A percentile compares a stretch with the other conserved stretches of the same genome.
These are phyloP conservation scores for Smutsia gigantea DNA, from an alignment of 2,797 vertebrate genomes.

Conservation along the genomic window DNA sequence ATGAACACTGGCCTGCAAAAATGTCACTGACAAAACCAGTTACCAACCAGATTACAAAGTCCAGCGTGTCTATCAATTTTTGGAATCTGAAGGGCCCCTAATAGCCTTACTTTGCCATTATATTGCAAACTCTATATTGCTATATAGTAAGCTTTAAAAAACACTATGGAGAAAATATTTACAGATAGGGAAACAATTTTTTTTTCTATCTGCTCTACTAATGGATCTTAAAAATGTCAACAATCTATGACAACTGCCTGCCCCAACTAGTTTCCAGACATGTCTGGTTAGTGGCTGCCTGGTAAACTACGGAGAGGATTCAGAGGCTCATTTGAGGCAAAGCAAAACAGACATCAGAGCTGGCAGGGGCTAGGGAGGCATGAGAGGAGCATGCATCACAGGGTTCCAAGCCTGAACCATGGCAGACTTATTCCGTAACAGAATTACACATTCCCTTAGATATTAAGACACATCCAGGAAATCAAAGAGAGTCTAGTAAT, in stretches of 20 bases:
- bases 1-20: constrained; percentile 37
- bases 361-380: neutral
- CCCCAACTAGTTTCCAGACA: neutral
- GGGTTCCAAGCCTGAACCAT: neutral
- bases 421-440: neutral
- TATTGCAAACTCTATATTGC: too few species aligned
- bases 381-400: accelerated
- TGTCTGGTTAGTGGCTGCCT: neutral
- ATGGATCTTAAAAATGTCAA: constrained; percentile 46
- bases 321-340: neutral
- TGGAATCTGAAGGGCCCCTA: constrained; percentile 12
- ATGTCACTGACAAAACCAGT: neutral
- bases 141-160: neutral
- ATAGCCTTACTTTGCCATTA: neutral
- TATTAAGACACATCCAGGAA: neutral
- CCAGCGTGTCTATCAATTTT: neutral
- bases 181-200: neutral
- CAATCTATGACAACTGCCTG: neutral
- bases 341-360: neutral
- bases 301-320: neutral
- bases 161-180: constrained; percentile 37
- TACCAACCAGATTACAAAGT: constrained; percentile 19
- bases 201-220: neutral
- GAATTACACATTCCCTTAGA: neutral
- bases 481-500: neutral